Conservation (phyloP, 1,140 invertebrate species). For the Drosophila murphyi region DNA sequence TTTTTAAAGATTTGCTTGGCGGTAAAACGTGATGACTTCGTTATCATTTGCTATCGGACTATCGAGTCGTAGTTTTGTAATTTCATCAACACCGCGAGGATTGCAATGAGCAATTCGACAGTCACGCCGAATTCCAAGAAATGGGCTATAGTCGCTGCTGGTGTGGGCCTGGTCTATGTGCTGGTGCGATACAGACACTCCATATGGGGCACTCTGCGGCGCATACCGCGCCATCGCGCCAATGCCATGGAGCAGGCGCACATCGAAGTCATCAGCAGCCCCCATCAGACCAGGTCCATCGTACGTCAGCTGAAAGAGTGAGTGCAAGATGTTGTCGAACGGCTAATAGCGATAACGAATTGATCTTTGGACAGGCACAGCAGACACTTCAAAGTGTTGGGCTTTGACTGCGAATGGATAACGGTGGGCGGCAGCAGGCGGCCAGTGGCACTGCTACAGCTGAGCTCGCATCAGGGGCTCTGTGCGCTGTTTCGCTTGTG, state of each 20-base stretch:
- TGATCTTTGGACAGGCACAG: constrained; percentile 60
- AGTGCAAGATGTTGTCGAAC: background rate
- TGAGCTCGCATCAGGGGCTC: constrained; percentile 87
- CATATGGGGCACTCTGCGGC: constrained; percentile 28
- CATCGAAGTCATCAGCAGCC: constrained; percentile 53
- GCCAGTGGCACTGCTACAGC: constrained; percentile 87
- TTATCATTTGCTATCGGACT: constrained; percentile 8
- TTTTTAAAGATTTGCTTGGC: background rate
- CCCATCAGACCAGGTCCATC: constrained; percentile 53
- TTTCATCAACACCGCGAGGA: background rate
- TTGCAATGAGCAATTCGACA: constrained; percentile 25
- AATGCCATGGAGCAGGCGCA: constrained; percentile 35
- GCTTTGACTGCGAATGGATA: constrained; percentile 91
- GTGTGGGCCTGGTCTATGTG: constrained; percentile 60
- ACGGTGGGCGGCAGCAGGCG: constrained; percentile 85
- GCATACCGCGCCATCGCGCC: constrained; percentile 3
- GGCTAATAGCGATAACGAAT: background rate
- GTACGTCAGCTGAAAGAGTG: constrained; percentile 61
- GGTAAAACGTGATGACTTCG: background rate
- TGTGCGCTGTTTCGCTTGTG: constrained; percentile 88
- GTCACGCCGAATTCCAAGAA: constrained; percentile 5
- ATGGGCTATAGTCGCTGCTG: constrained; percentile 57
- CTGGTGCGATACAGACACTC: constrained; percentile 49
- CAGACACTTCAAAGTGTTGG: constrained; percentile 85
- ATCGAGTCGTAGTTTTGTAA: constrained; percentile 10